These are phyloP conservation scores for Hippoglossus stenolepis DNA, from an alignment of 2,113 vertebrate species.

Conservation along the genomic window DNA sequence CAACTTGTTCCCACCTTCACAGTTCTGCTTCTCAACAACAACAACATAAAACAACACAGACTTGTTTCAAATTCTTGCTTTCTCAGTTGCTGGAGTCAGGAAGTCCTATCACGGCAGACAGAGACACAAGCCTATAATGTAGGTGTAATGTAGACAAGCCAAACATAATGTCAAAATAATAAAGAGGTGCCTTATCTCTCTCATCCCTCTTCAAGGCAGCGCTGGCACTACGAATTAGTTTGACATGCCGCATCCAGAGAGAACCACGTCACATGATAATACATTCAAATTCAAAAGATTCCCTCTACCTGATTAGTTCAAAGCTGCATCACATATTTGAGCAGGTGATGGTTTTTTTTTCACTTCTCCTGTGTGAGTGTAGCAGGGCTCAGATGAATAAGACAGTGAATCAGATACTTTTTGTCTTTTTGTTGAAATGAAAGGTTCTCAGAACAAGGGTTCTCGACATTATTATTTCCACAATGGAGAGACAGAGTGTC, in stretches of 20 bases:
- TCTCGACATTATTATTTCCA: conserved; percentile 68
- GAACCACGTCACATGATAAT: conserved; percentile 52
- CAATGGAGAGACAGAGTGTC: conserved; percentile 54
- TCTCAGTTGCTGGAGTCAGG: background rate
- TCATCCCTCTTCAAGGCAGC: conserved; percentile 47
- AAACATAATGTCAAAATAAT: conserved; percentile 58
- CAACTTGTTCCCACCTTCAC: background rate
- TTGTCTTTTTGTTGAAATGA: conserved; percentile 74
- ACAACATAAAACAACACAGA: too few species aligned
- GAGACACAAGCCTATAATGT: conserved; percentile 33
- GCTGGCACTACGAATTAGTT: conserved; percentile 32
- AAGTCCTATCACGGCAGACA: conserved; percentile 7
- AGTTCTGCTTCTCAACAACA: background rate
- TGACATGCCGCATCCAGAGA: conserved; percentile 37
- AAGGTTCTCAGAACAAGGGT: conserved; percentile 69
- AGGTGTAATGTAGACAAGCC: conserved; percentile 45
- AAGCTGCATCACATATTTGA: conserved; percentile 55
- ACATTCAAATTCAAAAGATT: conserved; percentile 68
- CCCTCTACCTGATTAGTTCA: conserved; percentile 69
- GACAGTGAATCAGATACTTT: conserved; percentile 55
- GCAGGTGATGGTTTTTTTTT: conserved; percentile 43
- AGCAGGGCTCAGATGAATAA: conserved; percentile 48
- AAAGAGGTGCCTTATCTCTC: conserved; percentile 46
- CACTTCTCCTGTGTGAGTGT: conserved; percentile 1
- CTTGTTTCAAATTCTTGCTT: too few species aligned